A percentile compares a stretch with the other conserved stretches of the same genome.
phyloP scores from a whole-genome alignment of 2,113 vertebrate genomes.

The Malurus elegans region DNA sequence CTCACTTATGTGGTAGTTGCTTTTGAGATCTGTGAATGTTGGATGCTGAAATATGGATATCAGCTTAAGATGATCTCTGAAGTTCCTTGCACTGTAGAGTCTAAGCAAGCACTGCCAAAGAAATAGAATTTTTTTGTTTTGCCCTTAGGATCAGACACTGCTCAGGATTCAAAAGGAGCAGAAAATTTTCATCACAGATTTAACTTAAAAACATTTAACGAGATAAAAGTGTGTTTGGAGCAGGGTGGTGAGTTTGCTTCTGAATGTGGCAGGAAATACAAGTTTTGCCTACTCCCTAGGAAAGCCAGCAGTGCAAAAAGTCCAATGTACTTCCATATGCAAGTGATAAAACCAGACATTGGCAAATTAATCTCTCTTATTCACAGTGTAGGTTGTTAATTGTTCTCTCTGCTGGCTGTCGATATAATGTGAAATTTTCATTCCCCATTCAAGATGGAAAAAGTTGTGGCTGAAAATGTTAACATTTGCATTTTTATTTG shows the following conservation, averaged over 20 bases:
- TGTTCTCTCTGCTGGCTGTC: constrained; percentile 81
- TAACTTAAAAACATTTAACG: background rate
- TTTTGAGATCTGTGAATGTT: background rate
- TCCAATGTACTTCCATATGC: constrained; percentile 52
- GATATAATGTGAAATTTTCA: constrained; percentile 82
- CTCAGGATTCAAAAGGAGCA: background rate
- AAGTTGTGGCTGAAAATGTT: constrained; percentile 86
- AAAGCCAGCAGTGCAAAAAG: constrained; percentile 49
- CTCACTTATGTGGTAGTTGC: background rate
- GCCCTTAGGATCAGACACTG: background rate
- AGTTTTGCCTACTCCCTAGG: constrained; percentile 43
- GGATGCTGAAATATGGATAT: constrained; percentile 9
- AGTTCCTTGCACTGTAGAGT: background rate
- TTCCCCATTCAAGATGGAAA: constrained; percentile 79
- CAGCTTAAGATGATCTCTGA: background rate
- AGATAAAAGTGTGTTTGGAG: background rate
- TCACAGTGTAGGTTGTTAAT: constrained; percentile 77
- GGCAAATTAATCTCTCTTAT: constrained; percentile 78
- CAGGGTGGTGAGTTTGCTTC: background rate
- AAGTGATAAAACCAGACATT: constrained; percentile 70
- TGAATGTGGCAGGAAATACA: background rate
- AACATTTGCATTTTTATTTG: constrained; percentile 89
- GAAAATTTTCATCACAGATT: background rate
- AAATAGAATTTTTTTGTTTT: background rate
- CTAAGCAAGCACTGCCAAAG: background rate